Evolutionary conservation across 1,140 invertebrate genomes (phyloP), one percentile per base, ranked within the genome.

Genomic region (Caenorhabditis brenneri): DNA sequence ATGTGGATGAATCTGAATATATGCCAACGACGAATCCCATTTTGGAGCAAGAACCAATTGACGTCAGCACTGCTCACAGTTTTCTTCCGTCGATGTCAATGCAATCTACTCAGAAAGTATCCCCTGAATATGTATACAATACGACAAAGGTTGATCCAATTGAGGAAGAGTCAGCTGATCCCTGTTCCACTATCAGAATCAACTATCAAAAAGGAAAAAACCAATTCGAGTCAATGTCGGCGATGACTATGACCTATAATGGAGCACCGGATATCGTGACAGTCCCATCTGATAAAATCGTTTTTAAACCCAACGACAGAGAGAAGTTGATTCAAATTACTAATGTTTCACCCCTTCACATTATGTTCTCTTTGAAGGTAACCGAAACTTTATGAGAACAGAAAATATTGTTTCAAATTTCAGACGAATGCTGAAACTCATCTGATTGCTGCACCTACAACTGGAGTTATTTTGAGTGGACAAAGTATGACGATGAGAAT

Each of bases 391-490:
- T 29, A 6, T 27, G 1, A 27, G 10, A 27, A 4, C 7, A 27
- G 2, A 9, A 27, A 29, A 6, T 27, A 55, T 27, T 27, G 5
- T 9, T 27, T 36, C 15, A 15, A 36, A 16, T 65, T 65, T n/a
- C 65, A 74, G 65, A 74, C 65, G 15, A 74, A 74, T 42, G 65
- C 65, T 2, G 36, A 74, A 19, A 74, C 65, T 42, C 65, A 74
- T 74, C 36, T 74, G 6, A 24, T 74, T 42, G 65, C 65, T 74
- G 65, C 65, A 10, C 65, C 65, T 24, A 74, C 65, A 7, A 74
- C 65, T 24, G 65, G 65, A 39, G n/a, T 74, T 42, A 12, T 74
- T 74, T 42, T 74, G 65, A 74, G 65, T 42, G 65, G 65, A 12
- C 33, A 74, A 24, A 74, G 65, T 31, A 74, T 74, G 36, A 22